Base-by-base conservation (phyloP, 1,140 invertebrate species). In the Brachionus asplanchnoidis region DNA sequence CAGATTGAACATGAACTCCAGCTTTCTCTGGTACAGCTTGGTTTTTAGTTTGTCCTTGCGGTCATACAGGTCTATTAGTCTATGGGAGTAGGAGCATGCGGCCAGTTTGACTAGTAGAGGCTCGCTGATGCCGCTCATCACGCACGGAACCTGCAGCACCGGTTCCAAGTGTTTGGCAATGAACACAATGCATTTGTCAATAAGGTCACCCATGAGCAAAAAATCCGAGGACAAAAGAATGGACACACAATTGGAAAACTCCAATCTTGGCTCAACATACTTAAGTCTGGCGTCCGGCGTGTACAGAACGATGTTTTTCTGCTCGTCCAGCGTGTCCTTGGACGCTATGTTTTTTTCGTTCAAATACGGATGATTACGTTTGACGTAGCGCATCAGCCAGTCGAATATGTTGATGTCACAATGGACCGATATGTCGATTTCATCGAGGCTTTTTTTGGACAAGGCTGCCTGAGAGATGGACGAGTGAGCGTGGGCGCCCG, bases 351-450 rank as follows among this genome's bases (percentile, higher is more conserved):
- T 73, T 50, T 23, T 85, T 86, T 87, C 85, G 91, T 90, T 91
- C 17, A 96, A 89, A 85, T 92, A 89, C 3, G 94, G 94, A 89
- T 92, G 92, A 91, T 84, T 85, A 70, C 88, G 84, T 85, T 91
- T 91, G 12, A 97, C 94, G 95, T 95, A 97, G 86, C 93, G 92
- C 93, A 98, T 96, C n/a, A 98, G 89, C 95, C 95, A 98, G 86
- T 97, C 95, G 88, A 98, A 98, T 85, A 94, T 94, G 70, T 92
- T 93, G 68, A 98, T 94, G 89, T 98, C 95, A 88, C 95, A 97
- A 88, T 97, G 95, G 0, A 97, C 95, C 0, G 95, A 96, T 86
- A 98, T 97, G 87, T 97, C 95, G 92, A 97, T 96, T 86, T 97
- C 95, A 88, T 96, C 95, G 86, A 88, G 88, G 0, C 88, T 86